phyloP scores from a whole-genome alignment of 2,797 vertebrate genomes.

The Syngnathus rostellatus region DNA sequence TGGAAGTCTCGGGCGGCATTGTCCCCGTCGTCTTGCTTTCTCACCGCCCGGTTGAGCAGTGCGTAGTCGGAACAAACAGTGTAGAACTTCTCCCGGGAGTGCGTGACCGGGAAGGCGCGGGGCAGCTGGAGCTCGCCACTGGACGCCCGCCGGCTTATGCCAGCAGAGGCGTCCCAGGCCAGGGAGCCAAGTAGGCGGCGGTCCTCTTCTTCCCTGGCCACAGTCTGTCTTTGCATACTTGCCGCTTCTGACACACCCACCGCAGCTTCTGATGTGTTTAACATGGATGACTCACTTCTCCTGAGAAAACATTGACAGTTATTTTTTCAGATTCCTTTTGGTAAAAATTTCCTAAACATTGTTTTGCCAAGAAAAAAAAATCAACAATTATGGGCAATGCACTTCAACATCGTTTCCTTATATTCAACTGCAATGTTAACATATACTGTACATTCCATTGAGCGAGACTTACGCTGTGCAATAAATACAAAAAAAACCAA shows the following conservation, averaged over 20 bases:
- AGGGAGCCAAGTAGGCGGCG: slow-evolving; percentile 63
- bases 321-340: too few relatives aligned
- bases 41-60: slow-evolving; percentile 87
- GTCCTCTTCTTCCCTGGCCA: slow-evolving; percentile 50
- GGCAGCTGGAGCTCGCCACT: slow-evolving; percentile 81
- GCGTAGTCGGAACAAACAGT: slow-evolving; percentile 97
- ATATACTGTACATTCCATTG: too few relatives aligned
- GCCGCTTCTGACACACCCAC: slow-evolving; percentile 65
- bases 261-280: slow-evolving; percentile 81
- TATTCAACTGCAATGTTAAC: too few relatives aligned
- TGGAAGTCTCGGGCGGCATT: slow-evolving; percentile 59
- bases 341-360: too few relatives aligned
- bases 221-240: slow-evolving; percentile 56
- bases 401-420: too few relatives aligned
- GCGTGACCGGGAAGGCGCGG: slow-evolving; percentile 92
- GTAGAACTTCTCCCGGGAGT: slow-evolving; percentile 96
- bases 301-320: neutral
- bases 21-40: slow-evolving; percentile 61
- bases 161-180: slow-evolving; percentile 59
- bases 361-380: too few relatives aligned
- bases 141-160: slow-evolving; percentile 67
- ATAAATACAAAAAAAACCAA: neutral
- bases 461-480: too few relatives aligned
- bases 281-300: slow-evolving; percentile 75
- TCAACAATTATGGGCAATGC: too few relatives aligned